Percentiles rank a stretch among this genome's conserved stretches.
These are phyloP conservation scores for Rhabditoides inermis DNA, from an alignment of 2,888 invertebrate species.

Conservation along the genomic window DNA sequence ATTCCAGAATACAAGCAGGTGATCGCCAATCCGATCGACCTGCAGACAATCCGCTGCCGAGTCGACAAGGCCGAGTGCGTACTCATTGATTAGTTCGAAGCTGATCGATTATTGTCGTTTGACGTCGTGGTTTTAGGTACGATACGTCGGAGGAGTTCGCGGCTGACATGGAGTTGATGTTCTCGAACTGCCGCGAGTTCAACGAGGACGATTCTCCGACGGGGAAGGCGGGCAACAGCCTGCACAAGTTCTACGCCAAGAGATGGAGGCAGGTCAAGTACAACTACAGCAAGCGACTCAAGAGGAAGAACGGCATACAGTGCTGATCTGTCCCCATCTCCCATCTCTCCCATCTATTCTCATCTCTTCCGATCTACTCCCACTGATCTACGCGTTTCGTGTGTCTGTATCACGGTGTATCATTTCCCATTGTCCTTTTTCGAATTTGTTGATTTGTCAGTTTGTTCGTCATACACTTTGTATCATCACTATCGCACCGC, in stretches of 20 bases:
- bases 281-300: slow-evolving; percentile 27
- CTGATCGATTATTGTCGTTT: neutral
- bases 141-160: slow-evolving; percentile 85
- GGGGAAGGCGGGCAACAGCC: slow-evolving; percentile 77
- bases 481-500: too few species aligned
- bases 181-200: slow-evolving; percentile 93
- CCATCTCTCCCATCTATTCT: too few species aligned
- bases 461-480: too few species aligned
- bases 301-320: too few species aligned
- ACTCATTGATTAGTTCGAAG: neutral
- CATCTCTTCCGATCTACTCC: too few species aligned
- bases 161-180: slow-evolving; percentile 81
- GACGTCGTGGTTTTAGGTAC: slow-evolving; percentile 63
- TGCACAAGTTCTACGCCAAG: slow-evolving; percentile 31
- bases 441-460: too few species aligned
- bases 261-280: slow-evolving; percentile 33
- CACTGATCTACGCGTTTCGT: too few species aligned
- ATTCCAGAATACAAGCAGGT: slow-evolving; percentile 95
- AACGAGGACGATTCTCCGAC: slow-evolving; percentile 97
- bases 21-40: slow-evolving; percentile 90
- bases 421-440: too few species aligned
- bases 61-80: slow-evolving; percentile 59
- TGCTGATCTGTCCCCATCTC: too few species aligned
- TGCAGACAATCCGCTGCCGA: slow-evolving; percentile 81
- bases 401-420: too few species aligned